phyloP scores from a whole-genome alignment of 2,113 vertebrate genomes.

The Nematolebias whitei region DNA sequence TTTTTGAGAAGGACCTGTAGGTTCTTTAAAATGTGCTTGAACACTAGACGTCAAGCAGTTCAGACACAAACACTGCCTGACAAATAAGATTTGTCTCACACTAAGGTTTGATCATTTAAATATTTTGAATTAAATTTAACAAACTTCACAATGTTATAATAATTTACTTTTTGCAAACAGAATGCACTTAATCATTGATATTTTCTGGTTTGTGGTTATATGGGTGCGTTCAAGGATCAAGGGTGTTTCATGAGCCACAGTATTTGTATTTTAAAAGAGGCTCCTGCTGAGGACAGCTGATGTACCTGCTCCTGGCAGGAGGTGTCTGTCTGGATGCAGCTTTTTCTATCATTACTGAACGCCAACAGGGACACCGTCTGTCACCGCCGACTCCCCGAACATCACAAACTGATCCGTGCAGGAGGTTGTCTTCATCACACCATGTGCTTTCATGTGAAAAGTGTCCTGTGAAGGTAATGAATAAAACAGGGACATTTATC shows the following conservation, averaged over 20 bases:
- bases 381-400: background rate
- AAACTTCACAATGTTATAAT: background rate
- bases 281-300: conserved; percentile 1
- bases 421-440: background rate
- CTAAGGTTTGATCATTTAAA: background rate
- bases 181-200: background rate
- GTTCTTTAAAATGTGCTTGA: background rate
- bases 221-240: too few species aligned
- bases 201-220: background rate
- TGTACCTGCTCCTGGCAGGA: conserved; percentile 20
- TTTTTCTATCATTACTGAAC: conserved; percentile 13
- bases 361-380: conserved; percentile 14
- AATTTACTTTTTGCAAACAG: background rate
- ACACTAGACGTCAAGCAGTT: background rate
- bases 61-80: background rate
- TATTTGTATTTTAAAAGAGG: background rate
- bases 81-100: background rate
- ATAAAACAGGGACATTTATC: background rate
- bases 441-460: background rate
- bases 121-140: background rate
- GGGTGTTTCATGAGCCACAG: background rate
- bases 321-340: conserved; percentile 7
- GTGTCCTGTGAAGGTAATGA: background rate
- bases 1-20: background rate
- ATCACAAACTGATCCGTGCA: background rate